Evolutionary conservation across 2,797 vertebrate genomes (phyloP).

Genomic region (Apodemus agrarius): DNA sequence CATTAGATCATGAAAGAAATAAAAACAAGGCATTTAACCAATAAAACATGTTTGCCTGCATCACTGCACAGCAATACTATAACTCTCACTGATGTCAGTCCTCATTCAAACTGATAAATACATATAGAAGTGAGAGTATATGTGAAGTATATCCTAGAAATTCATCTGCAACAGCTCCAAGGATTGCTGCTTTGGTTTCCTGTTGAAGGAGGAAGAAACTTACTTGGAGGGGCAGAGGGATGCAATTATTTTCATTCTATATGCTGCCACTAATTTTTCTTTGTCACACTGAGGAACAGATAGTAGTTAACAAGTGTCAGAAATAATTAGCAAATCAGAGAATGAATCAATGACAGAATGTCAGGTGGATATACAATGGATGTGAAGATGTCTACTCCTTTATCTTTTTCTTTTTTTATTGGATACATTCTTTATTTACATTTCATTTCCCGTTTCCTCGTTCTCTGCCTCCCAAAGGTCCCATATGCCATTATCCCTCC

Average conservation of each 20-base stretch:
- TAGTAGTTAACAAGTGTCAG: neutral
- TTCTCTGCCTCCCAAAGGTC: too few species aligned
- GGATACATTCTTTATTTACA: too few species aligned
- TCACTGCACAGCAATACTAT: neutral
- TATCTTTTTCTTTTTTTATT: too few species aligned
- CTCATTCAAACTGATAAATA: neutral
- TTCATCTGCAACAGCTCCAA: neutral
- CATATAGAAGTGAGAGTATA: neutral
- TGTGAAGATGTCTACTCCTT: too few species aligned
- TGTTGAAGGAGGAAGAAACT: neutral
- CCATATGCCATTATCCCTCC: too few species aligned
- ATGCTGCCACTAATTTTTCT: neutral
- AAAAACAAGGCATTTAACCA: neutral
- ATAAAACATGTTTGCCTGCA: neutral
- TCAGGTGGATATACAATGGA: too few species aligned
- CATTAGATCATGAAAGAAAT: neutral
- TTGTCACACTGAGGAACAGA: neutral
- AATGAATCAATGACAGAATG: too few species aligned
- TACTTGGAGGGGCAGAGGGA: rapidly evolving
- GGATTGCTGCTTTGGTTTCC: neutral
- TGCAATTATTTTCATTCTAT: neutral
- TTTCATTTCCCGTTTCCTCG: too few species aligned
- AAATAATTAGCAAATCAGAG: too few species aligned
- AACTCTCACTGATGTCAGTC: neutral
- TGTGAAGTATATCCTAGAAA: neutral